Evolutionary conservation across 2,113 vertebrate genomes (phyloP), one percentile per base, ranked within the genome.

Genomic region (Catagonus wagneri): DNA sequence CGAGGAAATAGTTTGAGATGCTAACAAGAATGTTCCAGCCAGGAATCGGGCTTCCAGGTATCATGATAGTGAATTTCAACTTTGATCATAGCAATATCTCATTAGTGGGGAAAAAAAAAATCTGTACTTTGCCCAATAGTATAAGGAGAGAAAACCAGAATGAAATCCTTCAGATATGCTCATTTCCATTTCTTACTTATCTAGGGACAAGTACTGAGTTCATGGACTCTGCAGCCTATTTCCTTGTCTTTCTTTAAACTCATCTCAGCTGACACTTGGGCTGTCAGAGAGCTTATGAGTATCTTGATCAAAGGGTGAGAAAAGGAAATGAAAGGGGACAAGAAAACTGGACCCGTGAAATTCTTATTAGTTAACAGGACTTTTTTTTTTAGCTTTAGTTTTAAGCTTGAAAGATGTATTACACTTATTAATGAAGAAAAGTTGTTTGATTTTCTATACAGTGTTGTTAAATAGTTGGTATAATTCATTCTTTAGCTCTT

Each of bases 361-460:
- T 39, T 85, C 71, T 72, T 87, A 29, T 39, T 74, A 71, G 7
- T 27, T 32, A 87, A 54, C 6, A 60, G 17, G 54, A 54, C 7
- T 69, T 83, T 34, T 20, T 15, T 56, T 56, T 4, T 7, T n/a
- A 20, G 16, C 23, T 75, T 89, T 56, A 39, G 44, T 65, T 88
- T 81, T 78, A 92, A 60, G 52, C 79, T 61, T 39, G 25, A 85
- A n/a, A 8, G 14, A 56, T 22, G 6, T 34, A 54, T 75, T 79
- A n/a, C 0, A 54, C 17, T 95, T 87, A 74, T 60, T 85, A 92
- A 16, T 79, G 4, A 89, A 52, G 29, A 95, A 94, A 83, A 81
- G 6, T 54, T 89, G 3, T 22, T 75, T 83, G 2, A 20, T 56
- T 94, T 91, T 93, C 27, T 74, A 58, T 22, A 39, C 44, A 50